Evolutionary conservation across 2,888 invertebrate genomes (phyloP), one percentile per base, ranked within the genome.

Genomic region (Rhamnusium bicolor): DNA sequence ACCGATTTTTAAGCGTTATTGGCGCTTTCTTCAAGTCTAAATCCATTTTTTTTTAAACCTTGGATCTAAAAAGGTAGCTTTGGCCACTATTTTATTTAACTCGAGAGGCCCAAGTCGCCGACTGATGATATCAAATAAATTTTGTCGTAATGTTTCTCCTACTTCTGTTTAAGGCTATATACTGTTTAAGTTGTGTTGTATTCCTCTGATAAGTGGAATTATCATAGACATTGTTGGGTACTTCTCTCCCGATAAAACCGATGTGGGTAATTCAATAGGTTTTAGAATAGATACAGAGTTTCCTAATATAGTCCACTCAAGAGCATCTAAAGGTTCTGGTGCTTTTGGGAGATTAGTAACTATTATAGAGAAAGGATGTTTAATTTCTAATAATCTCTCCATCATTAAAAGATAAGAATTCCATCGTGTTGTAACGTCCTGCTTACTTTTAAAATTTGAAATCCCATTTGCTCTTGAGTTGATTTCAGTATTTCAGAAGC

Each of bases 361-460:
- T 10, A 62, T 72, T 63, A 73, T 65, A 65, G 46, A 68, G 3
- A 71, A 58, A 7, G 61, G 6, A 69, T 69, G 40, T 62, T 69
- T 69, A 2, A 69, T 47, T 51, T 51, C 6, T 1, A 61, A 8
- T 1, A 53, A 32, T 40, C 62, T 69, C 10, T 69, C 54, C 16
- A 62, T 14, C 69, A 69, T 62, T 5, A 69, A 53, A 8, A 69
- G 19, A 10, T 12, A 61, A 10, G 77, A 81, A 58, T 82, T 83
- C 80, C 82, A 83, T 27, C 80, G 72, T n/a, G 81, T 82, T 4
- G 27, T n/a, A 1, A 83, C 76, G 58, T 81, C 79, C 58, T 81
- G 80, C 71, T 81, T 81, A 82, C 69, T 78, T 83, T 81, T 19
- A 80, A 65, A 7, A 69, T 14, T 12, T 79, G 73, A n/a, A 71